These are phyloP conservation scores for Limnothrissa miodon DNA, from an alignment of 2,113 vertebrate genomes.

Conservation along the genomic window DNA sequence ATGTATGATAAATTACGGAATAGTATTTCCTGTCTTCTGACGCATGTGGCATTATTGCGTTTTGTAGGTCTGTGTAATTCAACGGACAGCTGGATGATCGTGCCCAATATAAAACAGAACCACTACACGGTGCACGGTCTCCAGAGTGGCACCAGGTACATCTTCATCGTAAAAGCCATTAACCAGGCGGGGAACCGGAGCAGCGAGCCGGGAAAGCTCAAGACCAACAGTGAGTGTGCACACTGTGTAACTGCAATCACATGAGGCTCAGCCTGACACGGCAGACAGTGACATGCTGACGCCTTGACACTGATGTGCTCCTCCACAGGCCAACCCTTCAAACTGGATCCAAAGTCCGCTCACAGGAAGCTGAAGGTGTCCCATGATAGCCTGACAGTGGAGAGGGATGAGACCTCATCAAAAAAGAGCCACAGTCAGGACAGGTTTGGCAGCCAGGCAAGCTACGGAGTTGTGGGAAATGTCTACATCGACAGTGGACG, in stretches of 20 bases:
- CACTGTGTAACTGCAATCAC: background rate
- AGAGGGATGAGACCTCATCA: constrained; percentile 91
- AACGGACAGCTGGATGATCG: constrained; percentile 99
- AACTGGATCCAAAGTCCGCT: constrained; percentile 93
- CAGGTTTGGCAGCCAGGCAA: constrained; percentile 91
- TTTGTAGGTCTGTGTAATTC: constrained; percentile 94
- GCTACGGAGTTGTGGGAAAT: constrained; percentile 91
- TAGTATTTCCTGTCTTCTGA: background rate
- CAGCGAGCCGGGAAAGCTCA: constrained; percentile 92
- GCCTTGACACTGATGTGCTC: background rate
- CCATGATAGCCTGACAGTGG: constrained; percentile 94
- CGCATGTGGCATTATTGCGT: background rate
- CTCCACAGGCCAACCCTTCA: constrained; percentile 91
- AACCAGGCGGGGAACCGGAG: constrained; percentile 95
- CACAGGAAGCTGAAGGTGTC: constrained; percentile 94
- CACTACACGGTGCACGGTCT: constrained; percentile 97
- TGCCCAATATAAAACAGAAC: constrained; percentile 98
- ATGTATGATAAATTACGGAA: no score
- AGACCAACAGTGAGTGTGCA: constrained; percentile 90
- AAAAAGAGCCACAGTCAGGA: constrained; percentile 96
- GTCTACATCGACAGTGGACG: constrained; percentile 97
- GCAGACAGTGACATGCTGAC: background rate
- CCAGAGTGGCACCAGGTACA: constrained; percentile 95
- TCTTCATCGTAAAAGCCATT: constrained; percentile 96
- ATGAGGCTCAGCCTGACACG: background rate